A percentile compares a stretch with the other conserved stretches of the same genome.
phyloP scores from a whole-genome alignment of 1,140 invertebrate species.

The Asobara japonica region DNA sequence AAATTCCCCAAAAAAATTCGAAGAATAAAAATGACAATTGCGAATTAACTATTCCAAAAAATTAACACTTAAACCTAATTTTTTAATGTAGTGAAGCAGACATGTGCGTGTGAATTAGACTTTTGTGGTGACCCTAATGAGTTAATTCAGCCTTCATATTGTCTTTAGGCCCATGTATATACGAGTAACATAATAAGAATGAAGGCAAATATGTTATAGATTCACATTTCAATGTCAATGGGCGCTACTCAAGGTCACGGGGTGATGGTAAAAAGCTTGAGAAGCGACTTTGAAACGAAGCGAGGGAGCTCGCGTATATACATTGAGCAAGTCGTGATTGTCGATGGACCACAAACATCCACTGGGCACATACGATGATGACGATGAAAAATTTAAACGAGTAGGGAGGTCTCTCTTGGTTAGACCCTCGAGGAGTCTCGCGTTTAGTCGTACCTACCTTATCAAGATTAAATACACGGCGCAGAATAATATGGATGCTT shows the following conservation, averaged over 20 bases:
- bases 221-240: constrained; percentile 14
- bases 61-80: too few relatives aligned
- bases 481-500: constrained; percentile 26
- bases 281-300: not conserved
- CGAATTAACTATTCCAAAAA: too few relatives aligned
- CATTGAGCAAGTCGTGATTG: constrained; percentile 5
- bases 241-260: not conserved
- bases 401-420: constrained; percentile 18
- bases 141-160: too few relatives aligned
- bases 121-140: too few relatives aligned
- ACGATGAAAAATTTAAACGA: constrained; percentile 1
- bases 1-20: too few relatives aligned
- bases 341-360: not conserved
- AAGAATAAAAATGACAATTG: too few relatives aligned
- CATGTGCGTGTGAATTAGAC: too few relatives aligned
- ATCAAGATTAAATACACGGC: constrained; percentile 32
- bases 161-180: too few relatives aligned
- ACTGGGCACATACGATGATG: constrained; percentile 25
- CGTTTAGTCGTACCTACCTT: constrained; percentile 7
- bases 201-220: constrained; percentile 30
- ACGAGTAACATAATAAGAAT: constrained; percentile 11
- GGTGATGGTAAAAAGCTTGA: not conserved
- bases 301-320: not conserved
- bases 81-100: too few relatives aligned
- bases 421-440: constrained; percentile 5